Conservation (phyloP, 2,888 invertebrate genomes). For the Stenoptilia bipunctidactyla region DNA sequence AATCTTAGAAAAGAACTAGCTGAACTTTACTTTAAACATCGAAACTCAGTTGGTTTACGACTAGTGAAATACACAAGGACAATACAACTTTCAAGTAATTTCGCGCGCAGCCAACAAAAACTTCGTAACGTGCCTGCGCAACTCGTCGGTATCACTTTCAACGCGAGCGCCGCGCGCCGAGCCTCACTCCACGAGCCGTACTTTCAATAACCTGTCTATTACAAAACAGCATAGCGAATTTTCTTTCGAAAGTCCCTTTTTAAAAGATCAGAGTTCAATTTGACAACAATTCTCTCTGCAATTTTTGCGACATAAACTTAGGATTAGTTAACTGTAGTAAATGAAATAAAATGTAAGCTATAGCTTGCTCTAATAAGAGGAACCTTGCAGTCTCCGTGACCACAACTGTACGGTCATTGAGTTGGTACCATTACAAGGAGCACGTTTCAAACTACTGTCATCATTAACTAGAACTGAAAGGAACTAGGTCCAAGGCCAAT, state of each 20-base stretch:
- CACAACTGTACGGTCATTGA: slow-evolving; percentile 35
- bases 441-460: slow-evolving; percentile 61
- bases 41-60: too few relatives aligned
- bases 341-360: neutral
- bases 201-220: slow-evolving; percentile 50
- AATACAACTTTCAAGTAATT: slow-evolving; percentile 70
- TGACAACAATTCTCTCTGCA: neutral
- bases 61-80: slow-evolving; percentile 68
- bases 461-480: slow-evolving; percentile 67
- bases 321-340: neutral
- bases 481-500: slow-evolving; percentile 59
- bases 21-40: too few relatives aligned
- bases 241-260: slow-evolving; percentile 52
- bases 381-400: slow-evolving; percentile 37
- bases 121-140: slow-evolving; percentile 67
- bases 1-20: too few relatives aligned
- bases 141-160: slow-evolving; percentile 67
- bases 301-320: neutral
- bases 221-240: slow-evolving; percentile 63
- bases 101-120: slow-evolving; percentile 69
- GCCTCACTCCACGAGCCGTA: slow-evolving; percentile 43
- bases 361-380: slow-evolving; percentile 3
- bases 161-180: slow-evolving; percentile 43
- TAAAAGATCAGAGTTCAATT: slow-evolving; percentile 16
- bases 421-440: slow-evolving; percentile 45